phyloP scores from a whole-genome alignment of 2,797 vertebrate genomes.

The Pantherophis vulpinus region DNA sequence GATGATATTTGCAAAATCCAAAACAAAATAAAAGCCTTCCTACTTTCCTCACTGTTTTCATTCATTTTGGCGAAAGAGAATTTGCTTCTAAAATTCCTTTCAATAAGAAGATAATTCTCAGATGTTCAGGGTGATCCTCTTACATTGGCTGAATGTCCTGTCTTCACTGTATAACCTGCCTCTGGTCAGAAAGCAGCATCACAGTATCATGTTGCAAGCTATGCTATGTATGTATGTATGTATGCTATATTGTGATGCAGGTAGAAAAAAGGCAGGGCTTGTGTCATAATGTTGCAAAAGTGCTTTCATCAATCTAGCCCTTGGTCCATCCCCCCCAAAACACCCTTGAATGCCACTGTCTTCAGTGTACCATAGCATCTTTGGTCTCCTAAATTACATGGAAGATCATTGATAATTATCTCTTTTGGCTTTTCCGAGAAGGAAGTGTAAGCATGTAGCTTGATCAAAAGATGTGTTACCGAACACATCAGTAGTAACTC shows the following conservation, averaged over 20 bases:
- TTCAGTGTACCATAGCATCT: neutral
- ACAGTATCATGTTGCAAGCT: neutral
- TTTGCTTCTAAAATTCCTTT: neutral
- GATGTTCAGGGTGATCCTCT: neutral
- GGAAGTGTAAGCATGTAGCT: neutral
- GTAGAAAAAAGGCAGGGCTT: neutral
- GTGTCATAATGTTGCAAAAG: neutral
- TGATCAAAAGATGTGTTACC: neutral
- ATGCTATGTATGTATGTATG: neutral
- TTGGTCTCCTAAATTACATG: neutral
- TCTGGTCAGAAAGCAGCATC: neutral
- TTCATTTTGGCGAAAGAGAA: neutral
- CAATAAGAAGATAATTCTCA: neutral
- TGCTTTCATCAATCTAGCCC: neutral
- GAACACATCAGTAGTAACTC: neutral
- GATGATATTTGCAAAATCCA: neutral
- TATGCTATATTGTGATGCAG: neutral
- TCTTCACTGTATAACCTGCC: neutral
- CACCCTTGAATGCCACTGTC: neutral
- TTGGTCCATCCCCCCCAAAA: neutral
- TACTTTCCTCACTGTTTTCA: neutral
- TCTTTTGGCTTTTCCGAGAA: neutral
- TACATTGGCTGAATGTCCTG: neutral
- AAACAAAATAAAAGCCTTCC: neutral
- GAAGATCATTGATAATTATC: neutral